These are phyloP conservation scores for Zapornia atra DNA, from an alignment of 2,113 vertebrate genomes.

Conservation along the genomic window DNA sequence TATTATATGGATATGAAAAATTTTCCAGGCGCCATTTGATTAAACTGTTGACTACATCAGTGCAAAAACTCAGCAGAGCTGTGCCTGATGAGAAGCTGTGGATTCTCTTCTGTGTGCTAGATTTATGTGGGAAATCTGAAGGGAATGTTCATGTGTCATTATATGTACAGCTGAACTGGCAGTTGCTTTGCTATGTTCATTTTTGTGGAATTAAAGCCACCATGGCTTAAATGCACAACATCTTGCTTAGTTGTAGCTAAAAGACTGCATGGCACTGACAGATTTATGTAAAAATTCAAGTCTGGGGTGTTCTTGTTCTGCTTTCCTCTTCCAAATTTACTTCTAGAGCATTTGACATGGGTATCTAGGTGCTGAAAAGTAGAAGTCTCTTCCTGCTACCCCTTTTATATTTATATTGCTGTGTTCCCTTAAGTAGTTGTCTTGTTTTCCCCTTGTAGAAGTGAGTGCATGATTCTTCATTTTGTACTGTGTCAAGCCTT, in stretches of 20 bases:
- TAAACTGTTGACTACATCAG: background rate
- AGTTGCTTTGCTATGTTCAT: background rate
- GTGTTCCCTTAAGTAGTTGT: background rate
- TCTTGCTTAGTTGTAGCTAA: background rate
- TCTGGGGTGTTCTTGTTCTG: background rate
- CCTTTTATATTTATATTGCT: background rate
- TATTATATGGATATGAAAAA: background rate
- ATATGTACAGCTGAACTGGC: background rate
- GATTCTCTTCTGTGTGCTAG: background rate
- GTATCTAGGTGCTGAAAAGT: conserved; percentile 42
- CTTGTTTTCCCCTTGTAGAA: background rate
- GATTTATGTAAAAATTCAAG: background rate
- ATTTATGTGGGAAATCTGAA: background rate
- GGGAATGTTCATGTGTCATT: background rate
- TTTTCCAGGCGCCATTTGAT: background rate
- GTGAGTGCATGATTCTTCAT: background rate
- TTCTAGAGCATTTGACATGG: background rate
- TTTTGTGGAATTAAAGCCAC: background rate
- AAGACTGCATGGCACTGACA: background rate
- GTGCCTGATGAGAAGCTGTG: background rate
- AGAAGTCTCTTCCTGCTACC: background rate
- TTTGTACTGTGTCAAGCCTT: background rate
- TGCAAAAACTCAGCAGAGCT: background rate
- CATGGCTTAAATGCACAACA: background rate
- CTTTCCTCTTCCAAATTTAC: background rate